A percentile compares a stretch with the other conserved stretches of the same genome.
These are phyloP conservation scores for Andricus grossulariae DNA, from an alignment of 1,140 invertebrate species.

Conservation along the genomic window DNA sequence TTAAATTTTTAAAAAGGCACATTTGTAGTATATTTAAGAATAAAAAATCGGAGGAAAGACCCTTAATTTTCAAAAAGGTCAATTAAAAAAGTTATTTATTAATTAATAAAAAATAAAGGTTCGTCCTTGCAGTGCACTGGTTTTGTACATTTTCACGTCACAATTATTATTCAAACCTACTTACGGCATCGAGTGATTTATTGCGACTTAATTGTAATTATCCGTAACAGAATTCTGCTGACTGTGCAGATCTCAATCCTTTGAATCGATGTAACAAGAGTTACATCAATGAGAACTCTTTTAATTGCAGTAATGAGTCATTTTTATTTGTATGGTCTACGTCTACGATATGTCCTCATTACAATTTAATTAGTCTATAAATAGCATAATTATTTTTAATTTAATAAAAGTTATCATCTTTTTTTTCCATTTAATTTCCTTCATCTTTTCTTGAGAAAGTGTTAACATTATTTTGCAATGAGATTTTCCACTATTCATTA, in stretches of 20 bases:
- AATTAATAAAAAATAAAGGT: slow-evolving; percentile 10
- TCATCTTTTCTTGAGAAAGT: not conserved
- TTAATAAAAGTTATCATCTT: not conserved
- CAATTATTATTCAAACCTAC: slow-evolving; percentile 4
- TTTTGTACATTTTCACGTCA: not conserved
- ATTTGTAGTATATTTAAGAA: no score
- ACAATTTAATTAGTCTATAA: not conserved
- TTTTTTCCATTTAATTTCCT: no score
- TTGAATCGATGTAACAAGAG: not conserved
- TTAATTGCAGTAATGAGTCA: not conserved
- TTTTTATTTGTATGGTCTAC: not conserved
- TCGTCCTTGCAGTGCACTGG: not conserved
- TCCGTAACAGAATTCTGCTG: slow-evolving; percentile 13
- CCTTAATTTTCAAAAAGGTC: not conserved
- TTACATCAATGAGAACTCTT: not conserved
- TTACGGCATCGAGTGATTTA: slow-evolving; percentile 23
- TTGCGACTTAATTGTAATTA: slow-evolving; percentile 11
- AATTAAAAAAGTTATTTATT: not conserved
- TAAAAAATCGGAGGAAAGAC: no score
- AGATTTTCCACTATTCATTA: slow-evolving; percentile 7
- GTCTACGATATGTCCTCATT: not conserved
- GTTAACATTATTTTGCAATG: slow-evolving; percentile 8
- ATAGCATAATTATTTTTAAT: not conserved
- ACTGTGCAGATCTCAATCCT: slow-evolving; percentile 8
- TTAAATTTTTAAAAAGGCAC: no score